These are phyloP conservation scores for Gymnoscopelus braueri DNA, from an alignment of 2,797 vertebrate genomes.

Conservation along the genomic window DNA sequence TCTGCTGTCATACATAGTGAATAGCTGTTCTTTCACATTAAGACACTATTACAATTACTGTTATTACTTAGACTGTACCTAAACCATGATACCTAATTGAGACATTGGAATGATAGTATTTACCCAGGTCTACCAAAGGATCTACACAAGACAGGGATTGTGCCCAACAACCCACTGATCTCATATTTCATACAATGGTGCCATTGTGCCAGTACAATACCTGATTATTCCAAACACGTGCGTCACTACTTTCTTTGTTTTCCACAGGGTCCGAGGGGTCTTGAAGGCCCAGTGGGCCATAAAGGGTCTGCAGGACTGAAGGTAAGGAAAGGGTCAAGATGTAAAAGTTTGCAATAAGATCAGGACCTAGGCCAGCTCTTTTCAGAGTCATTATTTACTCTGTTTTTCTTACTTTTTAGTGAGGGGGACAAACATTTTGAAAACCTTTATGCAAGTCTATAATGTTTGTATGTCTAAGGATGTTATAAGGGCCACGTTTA, in stretches of 20 bases:
- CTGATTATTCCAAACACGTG: slow-evolving; percentile 19
- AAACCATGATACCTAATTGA: slow-evolving; percentile 30
- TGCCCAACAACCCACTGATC: slow-evolving; percentile 26
- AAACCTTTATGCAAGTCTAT: slow-evolving; percentile 33
- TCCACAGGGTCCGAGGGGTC: slow-evolving; percentile 74
- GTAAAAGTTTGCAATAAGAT: slow-evolving; percentile 7
- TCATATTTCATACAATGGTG: slow-evolving; percentile 13
- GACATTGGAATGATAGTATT: slow-evolving; percentile 4
- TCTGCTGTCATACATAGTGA: too few relatives aligned
- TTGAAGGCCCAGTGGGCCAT: slow-evolving; percentile 71
- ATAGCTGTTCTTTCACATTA: too few relatives aligned
- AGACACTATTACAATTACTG: too few relatives aligned
- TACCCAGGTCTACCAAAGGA: slow-evolving; percentile 22
- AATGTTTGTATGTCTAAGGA: slow-evolving; percentile 47
- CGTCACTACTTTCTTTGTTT: slow-evolving; percentile 22
- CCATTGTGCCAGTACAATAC: slow-evolving; percentile 16
- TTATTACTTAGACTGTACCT: background rate
- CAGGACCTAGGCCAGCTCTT: background rate
- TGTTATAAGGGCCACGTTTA: slow-evolving; percentile 42
- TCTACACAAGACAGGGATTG: slow-evolving; percentile 37
- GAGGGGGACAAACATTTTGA: background rate
- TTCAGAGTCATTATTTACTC: background rate
- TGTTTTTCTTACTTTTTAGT: background rate
- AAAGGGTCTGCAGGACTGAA: slow-evolving; percentile 69
- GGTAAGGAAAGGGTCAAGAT: slow-evolving; percentile 60